Evolutionary conservation across 2,888 invertebrate genomes (phyloP).

Genomic region (Poecilus cupreus): DNA sequence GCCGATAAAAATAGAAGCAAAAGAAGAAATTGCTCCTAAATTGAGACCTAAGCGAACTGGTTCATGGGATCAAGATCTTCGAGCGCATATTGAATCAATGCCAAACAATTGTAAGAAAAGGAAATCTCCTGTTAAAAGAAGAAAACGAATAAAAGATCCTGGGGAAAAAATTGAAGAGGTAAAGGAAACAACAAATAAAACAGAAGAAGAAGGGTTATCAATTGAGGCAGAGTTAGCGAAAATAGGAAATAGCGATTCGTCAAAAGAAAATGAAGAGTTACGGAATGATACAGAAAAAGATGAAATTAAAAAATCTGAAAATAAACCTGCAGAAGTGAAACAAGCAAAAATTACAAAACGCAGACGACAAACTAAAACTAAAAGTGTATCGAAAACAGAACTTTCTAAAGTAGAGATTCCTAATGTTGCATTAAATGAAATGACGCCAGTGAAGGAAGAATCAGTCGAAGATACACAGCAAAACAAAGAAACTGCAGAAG

Average conservation of each 20-base stretch:
- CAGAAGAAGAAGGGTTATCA: conserved; percentile 55
- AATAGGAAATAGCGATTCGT: not conserved
- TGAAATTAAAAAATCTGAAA: conserved; percentile 42
- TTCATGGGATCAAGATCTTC: conserved; percentile 67
- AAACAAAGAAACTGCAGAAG: conserved; percentile 21
- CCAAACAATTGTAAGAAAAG: conserved; percentile 48
- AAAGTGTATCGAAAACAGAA: conserved; percentile 46
- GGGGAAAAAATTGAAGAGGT: conserved; percentile 41
- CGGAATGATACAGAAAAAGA: conserved; percentile 37
- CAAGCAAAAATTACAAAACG: conserved; percentile 1
- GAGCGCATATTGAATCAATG: conserved; percentile 61
- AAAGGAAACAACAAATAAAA: conserved; percentile 36
- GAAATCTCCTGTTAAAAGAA: conserved; percentile 40
- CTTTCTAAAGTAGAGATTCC: not conserved
- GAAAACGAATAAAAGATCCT: not conserved
- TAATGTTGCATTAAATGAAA: conserved; percentile 30
- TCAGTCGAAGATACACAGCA: conserved; percentile 46
- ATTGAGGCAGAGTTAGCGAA: conserved; percentile 61
- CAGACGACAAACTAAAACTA: conserved; percentile 38
- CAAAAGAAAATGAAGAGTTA: conserved; percentile 41
- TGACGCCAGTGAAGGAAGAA: conserved; percentile 36
- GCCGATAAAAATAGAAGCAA: not conserved
- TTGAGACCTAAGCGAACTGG: conserved; percentile 42
- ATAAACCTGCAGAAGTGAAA: not conserved
- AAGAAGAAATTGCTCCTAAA: conserved; percentile 33